Conservation (phyloP, 1,140 invertebrate genomes). For the Aphidius gifuensis region DNA sequence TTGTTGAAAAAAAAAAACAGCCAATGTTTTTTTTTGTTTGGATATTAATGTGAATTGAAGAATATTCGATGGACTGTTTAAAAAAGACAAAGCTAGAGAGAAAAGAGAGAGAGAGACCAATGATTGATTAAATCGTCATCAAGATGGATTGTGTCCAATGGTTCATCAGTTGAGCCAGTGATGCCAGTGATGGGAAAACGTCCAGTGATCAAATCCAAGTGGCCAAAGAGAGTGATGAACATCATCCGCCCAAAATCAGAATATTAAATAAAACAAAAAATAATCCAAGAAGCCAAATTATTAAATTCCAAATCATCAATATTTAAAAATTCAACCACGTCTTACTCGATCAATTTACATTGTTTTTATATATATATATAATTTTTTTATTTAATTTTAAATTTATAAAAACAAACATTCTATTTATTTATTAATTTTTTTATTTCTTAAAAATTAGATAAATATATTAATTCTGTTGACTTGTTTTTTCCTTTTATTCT, state of each 20-base stretch:
- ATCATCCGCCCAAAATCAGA: not conserved
- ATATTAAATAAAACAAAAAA: not conserved
- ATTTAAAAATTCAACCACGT: slow-evolving; percentile 38
- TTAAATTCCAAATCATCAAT: slow-evolving; percentile 23
- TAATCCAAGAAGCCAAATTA: not conserved
- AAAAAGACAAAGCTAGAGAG: not conserved
- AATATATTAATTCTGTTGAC: not conserved
- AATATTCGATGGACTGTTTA: not conserved
- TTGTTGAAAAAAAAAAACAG: slow-evolving; percentile 13
- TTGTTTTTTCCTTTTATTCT: not conserved
- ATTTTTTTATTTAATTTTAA: slow-evolving; percentile 19
- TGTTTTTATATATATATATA: slow-evolving; percentile 11
- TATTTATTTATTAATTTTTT: not conserved
- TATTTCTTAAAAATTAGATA: not conserved
- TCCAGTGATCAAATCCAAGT: slow-evolving; percentile 16
- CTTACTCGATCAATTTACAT: slow-evolving; percentile 58
- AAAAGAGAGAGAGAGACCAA: slow-evolving; percentile 17
- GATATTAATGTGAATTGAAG: not conserved
- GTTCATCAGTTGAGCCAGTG: too few species aligned
- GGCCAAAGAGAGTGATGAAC: too few species aligned
- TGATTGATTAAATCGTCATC: slow-evolving; percentile 9
- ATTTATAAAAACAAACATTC: slow-evolving; percentile 30
- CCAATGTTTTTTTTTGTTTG: not conserved
- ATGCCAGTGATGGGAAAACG: too few species aligned
- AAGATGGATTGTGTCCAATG: too few species aligned